Conservation (phyloP, 1,140 invertebrate genomes). For the Diabrotica undecimpunctata region DNA sequence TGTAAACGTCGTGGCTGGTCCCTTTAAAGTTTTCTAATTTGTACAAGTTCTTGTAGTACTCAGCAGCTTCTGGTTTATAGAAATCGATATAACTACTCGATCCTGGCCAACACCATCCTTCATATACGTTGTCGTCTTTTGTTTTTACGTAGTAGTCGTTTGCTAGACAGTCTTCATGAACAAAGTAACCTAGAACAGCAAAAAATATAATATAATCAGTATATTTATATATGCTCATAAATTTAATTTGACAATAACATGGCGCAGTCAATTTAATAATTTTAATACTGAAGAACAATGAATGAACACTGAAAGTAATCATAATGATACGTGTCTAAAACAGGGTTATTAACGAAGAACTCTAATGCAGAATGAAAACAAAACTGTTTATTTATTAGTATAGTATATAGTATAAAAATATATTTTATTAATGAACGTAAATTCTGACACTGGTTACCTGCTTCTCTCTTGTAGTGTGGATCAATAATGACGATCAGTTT, state of each 20-base stretch:
- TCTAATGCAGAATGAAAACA: too few species aligned
- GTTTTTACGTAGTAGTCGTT: conserved; percentile 87
- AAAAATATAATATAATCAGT: too few species aligned
- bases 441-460: conserved; percentile 12
- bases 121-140: conserved; percentile 76
- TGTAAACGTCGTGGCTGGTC: conserved; percentile 82
- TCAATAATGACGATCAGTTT: conserved; percentile 96
- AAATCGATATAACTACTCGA: conserved; percentile 94
- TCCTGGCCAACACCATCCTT: conserved; percentile 92
- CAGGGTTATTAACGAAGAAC: too few species aligned
- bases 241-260: too few species aligned
- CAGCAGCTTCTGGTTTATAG: conserved; percentile 77
- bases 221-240: too few species aligned
- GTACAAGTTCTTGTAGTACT: conserved; percentile 85
- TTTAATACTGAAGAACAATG: too few species aligned
- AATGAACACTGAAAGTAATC: too few species aligned
- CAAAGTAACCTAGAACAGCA: conserved; percentile 64
- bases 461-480: conserved; percentile 95
- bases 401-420: too few species aligned
- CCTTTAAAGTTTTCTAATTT: conserved; percentile 77
- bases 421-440: too few species aligned
- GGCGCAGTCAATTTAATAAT: too few species aligned
- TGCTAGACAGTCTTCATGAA: conserved; percentile 83
- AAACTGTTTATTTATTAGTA: too few species aligned
- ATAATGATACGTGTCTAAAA: too few species aligned